Evolutionary conservation across 2,113 vertebrate species (phyloP).

Genomic region (Noturus placidus): DNA sequence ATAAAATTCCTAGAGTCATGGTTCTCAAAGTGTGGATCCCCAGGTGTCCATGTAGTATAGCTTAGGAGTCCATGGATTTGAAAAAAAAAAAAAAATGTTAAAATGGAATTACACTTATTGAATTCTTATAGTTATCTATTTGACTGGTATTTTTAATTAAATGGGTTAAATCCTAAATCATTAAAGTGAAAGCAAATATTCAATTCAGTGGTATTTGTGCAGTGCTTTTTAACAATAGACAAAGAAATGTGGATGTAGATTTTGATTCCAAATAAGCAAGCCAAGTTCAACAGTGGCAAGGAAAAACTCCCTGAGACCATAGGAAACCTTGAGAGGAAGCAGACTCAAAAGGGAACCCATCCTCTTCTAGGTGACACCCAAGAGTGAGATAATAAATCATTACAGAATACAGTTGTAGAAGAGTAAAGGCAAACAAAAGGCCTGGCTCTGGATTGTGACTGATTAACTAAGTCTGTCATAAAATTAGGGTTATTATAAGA

Average conservation of each 20-base stretch:
- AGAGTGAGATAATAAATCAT: not conserved
- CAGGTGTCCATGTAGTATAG: not conserved
- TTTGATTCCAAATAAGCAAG: not conserved
- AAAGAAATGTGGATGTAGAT: not conserved
- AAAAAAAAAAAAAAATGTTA: not conserved
- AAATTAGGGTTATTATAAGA: not conserved
- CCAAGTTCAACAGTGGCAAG: constrained; percentile 1
- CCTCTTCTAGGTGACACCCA: not conserved
- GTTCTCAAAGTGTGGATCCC: not conserved
- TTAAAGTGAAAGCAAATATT: not conserved
- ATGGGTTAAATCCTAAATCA: not conserved
- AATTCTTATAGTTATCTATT: not conserved
- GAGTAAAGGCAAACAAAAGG: not conserved
- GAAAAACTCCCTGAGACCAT: not conserved
- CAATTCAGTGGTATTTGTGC: not conserved
- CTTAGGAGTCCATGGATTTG: not conserved
- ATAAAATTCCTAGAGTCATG: not conserved
- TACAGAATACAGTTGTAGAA: constrained; percentile 2
- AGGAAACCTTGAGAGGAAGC: not conserved
- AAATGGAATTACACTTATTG: not conserved
- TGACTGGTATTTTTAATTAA: not conserved
- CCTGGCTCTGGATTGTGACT: not conserved
- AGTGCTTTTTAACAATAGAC: not conserved
- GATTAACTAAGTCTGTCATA: not conserved
- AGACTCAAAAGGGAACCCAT: constrained; percentile 1